Conservation (phyloP, 2,797 vertebrate species). For the Enteromius trimaculatus region DNA sequence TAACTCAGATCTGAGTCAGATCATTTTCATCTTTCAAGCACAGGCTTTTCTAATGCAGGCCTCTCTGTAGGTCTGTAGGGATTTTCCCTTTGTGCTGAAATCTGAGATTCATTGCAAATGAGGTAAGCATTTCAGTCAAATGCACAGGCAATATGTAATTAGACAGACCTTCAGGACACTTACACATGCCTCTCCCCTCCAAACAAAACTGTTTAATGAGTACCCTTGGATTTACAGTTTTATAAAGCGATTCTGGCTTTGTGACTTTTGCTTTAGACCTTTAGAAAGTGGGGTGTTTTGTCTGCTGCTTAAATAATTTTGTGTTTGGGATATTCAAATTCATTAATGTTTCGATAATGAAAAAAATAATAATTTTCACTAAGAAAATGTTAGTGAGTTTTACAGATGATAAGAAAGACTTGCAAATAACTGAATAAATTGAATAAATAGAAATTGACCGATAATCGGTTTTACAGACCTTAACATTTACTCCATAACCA, state of each 20-base stretch:
- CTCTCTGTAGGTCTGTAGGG: conserved; percentile 60
- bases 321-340: background rate
- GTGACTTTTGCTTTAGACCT: background rate
- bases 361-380: background rate
- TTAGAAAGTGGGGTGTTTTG: background rate
- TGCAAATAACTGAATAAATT: background rate
- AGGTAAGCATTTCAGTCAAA: conserved; percentile 60
- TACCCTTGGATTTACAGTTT: background rate
- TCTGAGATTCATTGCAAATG: conserved; percentile 69
- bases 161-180: conserved; percentile 72
- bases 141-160: conserved; percentile 70
- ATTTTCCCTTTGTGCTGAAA: conserved; percentile 68
- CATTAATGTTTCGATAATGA: background rate
- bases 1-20: conserved; percentile 3
- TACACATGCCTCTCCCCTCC: conserved; percentile 47
- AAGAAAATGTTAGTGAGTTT: background rate
- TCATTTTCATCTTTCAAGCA: conserved; percentile 29
- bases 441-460: background rate
- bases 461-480: background rate
- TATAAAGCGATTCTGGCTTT: background rate
- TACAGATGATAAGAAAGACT: background rate
- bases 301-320: background rate
- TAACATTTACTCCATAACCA: background rate
- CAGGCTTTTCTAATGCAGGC: conserved; percentile 3
- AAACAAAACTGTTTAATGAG: conserved; percentile 53